Percentiles rank a stretch among this genome's conserved stretches.
Conservation (phyloP, 2,797 vertebrate species). For the Chrysolophus pictus region DNA sequence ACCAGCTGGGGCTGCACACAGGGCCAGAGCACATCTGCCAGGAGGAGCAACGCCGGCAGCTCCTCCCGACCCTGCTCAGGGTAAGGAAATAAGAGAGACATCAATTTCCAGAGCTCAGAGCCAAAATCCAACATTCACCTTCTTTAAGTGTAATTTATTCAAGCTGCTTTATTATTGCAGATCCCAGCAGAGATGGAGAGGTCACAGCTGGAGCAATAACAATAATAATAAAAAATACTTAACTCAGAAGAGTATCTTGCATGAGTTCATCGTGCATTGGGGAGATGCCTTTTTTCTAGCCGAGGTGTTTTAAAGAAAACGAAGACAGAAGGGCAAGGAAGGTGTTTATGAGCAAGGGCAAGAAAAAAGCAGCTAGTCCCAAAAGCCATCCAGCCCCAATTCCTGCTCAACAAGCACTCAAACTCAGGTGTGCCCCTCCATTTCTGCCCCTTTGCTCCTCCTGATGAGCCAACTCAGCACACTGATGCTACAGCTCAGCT, state of each 20-base stretch:
- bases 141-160: slow-evolving; percentile 81
- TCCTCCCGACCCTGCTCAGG: not conserved
- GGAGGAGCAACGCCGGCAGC: not conserved
- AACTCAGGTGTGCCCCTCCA: no score
- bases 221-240: slow-evolving; percentile 63
- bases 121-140: slow-evolving; percentile 77
- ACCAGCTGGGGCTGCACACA: not conserved
- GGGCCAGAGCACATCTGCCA: not conserved
- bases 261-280: not conserved
- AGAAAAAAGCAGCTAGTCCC: not conserved
- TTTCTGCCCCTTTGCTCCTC: not conserved
- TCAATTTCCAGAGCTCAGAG: slow-evolving; percentile 72
- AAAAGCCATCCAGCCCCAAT: not conserved
- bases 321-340: not conserved
- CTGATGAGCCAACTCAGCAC: no score
- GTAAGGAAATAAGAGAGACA: slow-evolving; percentile 69
- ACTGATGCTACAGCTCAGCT: not conserved
- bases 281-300: not conserved
- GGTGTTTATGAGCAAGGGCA: not conserved
- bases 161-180: slow-evolving; percentile 73
- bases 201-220: slow-evolving; percentile 61
- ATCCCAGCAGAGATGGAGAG: slow-evolving; percentile 33
- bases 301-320: not conserved
- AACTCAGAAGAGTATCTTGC: slow-evolving; percentile 13
- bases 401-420: not conserved